phyloP scores from a whole-genome alignment of 2,888 invertebrate genomes.

The Mythimna ferrago region DNA sequence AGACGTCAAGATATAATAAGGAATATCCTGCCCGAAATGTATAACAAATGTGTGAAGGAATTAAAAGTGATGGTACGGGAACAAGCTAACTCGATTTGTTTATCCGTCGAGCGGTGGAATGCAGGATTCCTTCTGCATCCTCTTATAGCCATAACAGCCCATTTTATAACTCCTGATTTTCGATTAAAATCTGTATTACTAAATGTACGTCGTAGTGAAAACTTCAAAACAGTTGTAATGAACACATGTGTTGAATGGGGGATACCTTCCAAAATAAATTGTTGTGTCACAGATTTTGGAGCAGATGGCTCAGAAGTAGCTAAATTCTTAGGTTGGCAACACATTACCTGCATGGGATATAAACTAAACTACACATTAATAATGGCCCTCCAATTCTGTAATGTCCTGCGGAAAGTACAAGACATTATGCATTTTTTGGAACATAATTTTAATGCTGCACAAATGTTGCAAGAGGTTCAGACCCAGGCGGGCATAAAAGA shows the following conservation, averaged over 20 bases:
- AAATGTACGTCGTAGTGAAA: constrained; percentile 15
- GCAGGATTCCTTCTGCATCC: not conserved
- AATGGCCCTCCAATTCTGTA: constrained; percentile 7
- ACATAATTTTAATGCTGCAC: not conserved
- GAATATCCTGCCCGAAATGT: constrained; percentile 32
- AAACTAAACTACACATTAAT: constrained; percentile 2
- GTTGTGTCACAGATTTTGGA: constrained; percentile 17
- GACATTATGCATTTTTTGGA: not conserved
- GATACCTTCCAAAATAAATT: constrained; percentile 15
- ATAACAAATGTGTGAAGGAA: constrained; percentile 15
- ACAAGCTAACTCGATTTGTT: constrained; percentile 17
- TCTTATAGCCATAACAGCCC: constrained; percentile 25
- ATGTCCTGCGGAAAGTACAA: constrained; percentile 3
- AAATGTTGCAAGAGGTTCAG: constrained; percentile 3
- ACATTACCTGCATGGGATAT: constrained; percentile 1
- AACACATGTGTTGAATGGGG: constrained; percentile 25
- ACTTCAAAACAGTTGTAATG: constrained; percentile 1
- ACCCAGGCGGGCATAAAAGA: not conserved
- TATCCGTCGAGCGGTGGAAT: constrained; percentile 26
- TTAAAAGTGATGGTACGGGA: constrained; percentile 3
- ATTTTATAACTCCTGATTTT: constrained; percentile 32
- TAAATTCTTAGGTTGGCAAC: constrained; percentile 14
- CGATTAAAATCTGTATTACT: constrained; percentile 28
- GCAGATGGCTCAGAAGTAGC: not conserved
- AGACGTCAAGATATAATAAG: constrained; percentile 7